phyloP scores from a whole-genome alignment of 2,888 invertebrate genomes.

The Tromatobia lineatoria region DNA sequence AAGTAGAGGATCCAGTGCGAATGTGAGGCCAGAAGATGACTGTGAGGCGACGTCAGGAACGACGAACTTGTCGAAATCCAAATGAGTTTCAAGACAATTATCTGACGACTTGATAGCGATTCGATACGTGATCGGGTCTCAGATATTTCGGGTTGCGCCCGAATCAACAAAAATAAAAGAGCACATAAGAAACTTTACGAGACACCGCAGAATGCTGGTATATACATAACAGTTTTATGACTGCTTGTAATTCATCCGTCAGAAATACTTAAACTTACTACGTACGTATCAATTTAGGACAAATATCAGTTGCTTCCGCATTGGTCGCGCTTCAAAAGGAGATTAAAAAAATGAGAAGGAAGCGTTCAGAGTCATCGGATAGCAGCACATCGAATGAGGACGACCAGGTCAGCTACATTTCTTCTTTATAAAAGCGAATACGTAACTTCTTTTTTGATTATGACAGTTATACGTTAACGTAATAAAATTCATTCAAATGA shows the following conservation, averaged over 20 bases:
- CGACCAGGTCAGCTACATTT: neutral
- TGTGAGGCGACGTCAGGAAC: too few species aligned
- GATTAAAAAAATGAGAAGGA: neutral
- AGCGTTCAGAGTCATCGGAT: constrained; percentile 9
- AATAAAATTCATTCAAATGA: neutral
- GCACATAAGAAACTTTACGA: constrained; percentile 3
- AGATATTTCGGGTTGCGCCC: constrained; percentile 6
- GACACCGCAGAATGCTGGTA: neutral
- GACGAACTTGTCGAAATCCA: too few species aligned
- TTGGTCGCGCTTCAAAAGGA: neutral
- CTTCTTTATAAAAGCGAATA: neutral
- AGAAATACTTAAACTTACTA: neutral
- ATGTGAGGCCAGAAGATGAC: too few species aligned
- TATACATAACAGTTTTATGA: neutral
- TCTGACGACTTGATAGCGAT: constrained; percentile 6
- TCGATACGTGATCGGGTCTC: neutral
- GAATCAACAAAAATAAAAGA: neutral
- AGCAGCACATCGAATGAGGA: constrained; percentile 8
- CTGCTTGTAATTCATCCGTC: neutral
- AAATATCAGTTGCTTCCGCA: neutral
- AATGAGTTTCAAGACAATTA: too few species aligned
- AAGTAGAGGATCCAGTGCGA: too few species aligned
- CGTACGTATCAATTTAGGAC: neutral
- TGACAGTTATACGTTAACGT: too few species aligned
- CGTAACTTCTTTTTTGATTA: too few species aligned